These are phyloP conservation scores for Diploptera punctata DNA, from an alignment of 2,888 invertebrate species.

Conservation along the genomic window DNA sequence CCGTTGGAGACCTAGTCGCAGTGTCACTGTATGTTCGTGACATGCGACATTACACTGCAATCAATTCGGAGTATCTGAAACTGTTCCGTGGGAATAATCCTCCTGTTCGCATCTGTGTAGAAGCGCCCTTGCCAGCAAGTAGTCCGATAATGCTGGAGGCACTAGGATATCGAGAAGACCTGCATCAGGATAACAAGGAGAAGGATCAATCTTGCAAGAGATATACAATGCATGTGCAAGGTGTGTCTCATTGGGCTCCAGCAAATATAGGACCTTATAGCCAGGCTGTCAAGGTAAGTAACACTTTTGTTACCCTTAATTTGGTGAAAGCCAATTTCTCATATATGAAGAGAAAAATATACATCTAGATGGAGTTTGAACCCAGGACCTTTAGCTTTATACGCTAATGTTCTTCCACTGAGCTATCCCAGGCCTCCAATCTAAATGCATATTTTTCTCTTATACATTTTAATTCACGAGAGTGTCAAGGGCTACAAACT, in stretches of 20 bases:
- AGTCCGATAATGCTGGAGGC: constrained; percentile 81
- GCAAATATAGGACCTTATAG: constrained; percentile 97
- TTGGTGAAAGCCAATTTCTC: too few species aligned
- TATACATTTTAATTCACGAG: too few species aligned
- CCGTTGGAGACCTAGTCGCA: constrained; percentile 74
- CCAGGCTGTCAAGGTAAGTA: constrained; percentile 81
- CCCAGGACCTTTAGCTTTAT: too few species aligned
- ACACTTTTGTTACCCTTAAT: too few species aligned
- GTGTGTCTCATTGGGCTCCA: constrained; percentile 97
- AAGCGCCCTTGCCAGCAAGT: constrained; percentile 73
- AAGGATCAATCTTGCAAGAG: constrained; percentile 52
- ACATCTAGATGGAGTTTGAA: too few species aligned
- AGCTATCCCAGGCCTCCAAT: too few species aligned
- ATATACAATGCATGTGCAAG: constrained; percentile 92
- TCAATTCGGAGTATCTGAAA: constrained; percentile 80
- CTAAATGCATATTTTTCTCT: too few species aligned
- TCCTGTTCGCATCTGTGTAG: constrained; percentile 80
- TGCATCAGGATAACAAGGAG: constrained; percentile 48
- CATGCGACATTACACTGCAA: constrained; percentile 77
- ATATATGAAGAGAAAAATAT: too few species aligned
- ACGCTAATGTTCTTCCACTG: too few species aligned
- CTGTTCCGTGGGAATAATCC: constrained; percentile 79
- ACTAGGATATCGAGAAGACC: constrained; percentile 62
- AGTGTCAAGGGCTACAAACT: too few species aligned
- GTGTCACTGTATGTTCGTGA: constrained; percentile 85